Evolutionary conservation across 2,797 vertebrate genomes (phyloP), one percentile per base, ranked within the genome.

Genomic region (Delichon dasypus): DNA sequence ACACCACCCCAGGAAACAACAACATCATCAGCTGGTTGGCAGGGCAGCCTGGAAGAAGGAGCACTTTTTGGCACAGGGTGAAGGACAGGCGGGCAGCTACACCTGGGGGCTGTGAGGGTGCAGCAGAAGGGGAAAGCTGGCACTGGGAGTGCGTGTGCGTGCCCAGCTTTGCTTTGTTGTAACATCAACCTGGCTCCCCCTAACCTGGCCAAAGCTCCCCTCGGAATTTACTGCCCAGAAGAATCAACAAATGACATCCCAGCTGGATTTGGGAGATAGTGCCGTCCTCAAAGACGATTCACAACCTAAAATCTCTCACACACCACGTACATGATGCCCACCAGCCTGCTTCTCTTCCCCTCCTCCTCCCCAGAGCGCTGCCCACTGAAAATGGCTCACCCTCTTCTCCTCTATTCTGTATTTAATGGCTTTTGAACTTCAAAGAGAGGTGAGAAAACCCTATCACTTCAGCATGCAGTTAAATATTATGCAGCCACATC

Each of bases 401-500:
- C 25, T 13, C 2, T 25, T 51, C 79, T 80, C 66, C 11, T 48
- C 75, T 25, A 1, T 18, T 88, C 71, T 61, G 38, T 38, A 22
- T 34, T 75, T 66, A 81, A 86, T 22, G 44, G 61, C 53, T 93
- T 91, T 86, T 81, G 70, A 91, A 76, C 85, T 88, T 87, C 88
- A 93, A 91, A 94, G 85, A 75, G 79, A 83, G 44, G 57, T 61
- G 23, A 84, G 67, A 78, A 95, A 91, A 88, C 87, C 71, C 75
- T 13, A 48, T 27, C 12, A 6, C 79, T 78, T 78, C 68, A 73
- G 82, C 91, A n/a, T 6, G n/a, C 71, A 66, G 78, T 61, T 58
- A 66, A 85, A 79, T 48, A 66, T 73, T 70, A 58, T 42, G 51
- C 67, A 85, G 88, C 75, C 64, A 89, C 55, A 9, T 70, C 57